Base-by-base conservation (phyloP, 2,888 invertebrate species). In the Coronaproctus castanopsis region DNA sequence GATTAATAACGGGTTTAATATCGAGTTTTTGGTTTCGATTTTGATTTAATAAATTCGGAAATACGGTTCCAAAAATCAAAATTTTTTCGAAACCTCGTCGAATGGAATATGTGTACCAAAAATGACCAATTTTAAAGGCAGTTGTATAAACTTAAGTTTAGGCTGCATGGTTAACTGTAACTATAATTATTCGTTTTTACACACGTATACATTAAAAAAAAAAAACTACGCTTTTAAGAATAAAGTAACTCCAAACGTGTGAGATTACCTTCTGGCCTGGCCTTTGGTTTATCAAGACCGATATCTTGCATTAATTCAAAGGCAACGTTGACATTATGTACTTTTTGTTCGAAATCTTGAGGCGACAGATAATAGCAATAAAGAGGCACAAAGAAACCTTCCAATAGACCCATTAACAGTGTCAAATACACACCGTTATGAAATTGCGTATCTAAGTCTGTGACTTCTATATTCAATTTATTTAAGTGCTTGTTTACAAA, bases 291-390 rank as follows among this genome's bases (percentile, higher is more conserved):
- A 1, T 87, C 85, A 53, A 96, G 74, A 1, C 93, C 95, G 61
- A 91, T 87, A 72, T 97, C 96, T 72, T 91, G 89, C 96, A 99
- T 98, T 63, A 99, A 75, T 68, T 96, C 93, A 74, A 96, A 98
- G 1, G 97, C 89, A 72, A 98, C 93, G 0, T 82, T 78, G 1
- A 99, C 96, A 75, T 98, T 99, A 70, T 92, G 93, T 1, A 97
- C 87, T 75, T 92, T 91, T 67, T 92, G 89, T 61, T 90, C 88
- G 66, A 84, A 83, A 67, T 85, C 87, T 68, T 87, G 85, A 1
- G 96, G 95, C 1, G 93, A 93, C 63, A 93, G 77, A 70, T 92
- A 84, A 72, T 96, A 97, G 69, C 86, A 86, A 70, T 92, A 87
- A 50, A 97, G 76, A 2, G 97, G 97, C 21, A 97, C 93, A 72